Base-by-base conservation (phyloP, 2,797 vertebrate species). In the Enteromius unitaeniatus region DNA sequence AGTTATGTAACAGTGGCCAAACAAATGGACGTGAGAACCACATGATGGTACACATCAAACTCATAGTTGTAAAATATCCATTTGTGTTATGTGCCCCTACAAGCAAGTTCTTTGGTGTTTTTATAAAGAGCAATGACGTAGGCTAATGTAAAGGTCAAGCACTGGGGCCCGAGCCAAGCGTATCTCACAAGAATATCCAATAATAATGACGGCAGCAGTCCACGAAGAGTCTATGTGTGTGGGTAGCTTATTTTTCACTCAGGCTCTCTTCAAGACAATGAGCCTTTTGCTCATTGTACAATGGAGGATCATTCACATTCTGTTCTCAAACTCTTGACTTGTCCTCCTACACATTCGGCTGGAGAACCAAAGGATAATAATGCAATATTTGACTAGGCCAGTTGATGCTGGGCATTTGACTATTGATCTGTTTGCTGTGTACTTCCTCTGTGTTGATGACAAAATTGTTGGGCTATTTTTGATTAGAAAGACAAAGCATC, bases 231-330 rank as follows among this genome's bases (percentile, higher is more conserved):
- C 78, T 75, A 34, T 64, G 78, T 68, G 86, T 82, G 86, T 86
- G 84, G 86, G 86, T 74, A 58, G 81, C 65, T 64, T 72, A 81
- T 86, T 82, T 86, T 68, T 62, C n/a, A 28, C 79, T 53, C 45
- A 8, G 40, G 76, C 53, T 83, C 45, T 77, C 60, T 58, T 28
- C 49, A 60, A 85, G 23, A 85, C 79, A 87, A 85, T 76, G 58
- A 75, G 73, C 37, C 80, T 84, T 89, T 85, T 84, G 67, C 82
- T 83, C 42, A 64, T 45, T 34, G 49, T 28, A 86, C 86, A 87
- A 89, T 75, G 19, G 62, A 75, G 81, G 81, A 83, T 87, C 53
- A 83, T 87, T 86, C 77, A 86, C 86, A 85, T 85, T 84, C 82
- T 87, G 80, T 87, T 87, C 80, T 76, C 83, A 83, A 64, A 78